Evolutionary conservation across 2,113 vertebrate genomes (phyloP).

Genomic region (Tyto alba): DNA sequence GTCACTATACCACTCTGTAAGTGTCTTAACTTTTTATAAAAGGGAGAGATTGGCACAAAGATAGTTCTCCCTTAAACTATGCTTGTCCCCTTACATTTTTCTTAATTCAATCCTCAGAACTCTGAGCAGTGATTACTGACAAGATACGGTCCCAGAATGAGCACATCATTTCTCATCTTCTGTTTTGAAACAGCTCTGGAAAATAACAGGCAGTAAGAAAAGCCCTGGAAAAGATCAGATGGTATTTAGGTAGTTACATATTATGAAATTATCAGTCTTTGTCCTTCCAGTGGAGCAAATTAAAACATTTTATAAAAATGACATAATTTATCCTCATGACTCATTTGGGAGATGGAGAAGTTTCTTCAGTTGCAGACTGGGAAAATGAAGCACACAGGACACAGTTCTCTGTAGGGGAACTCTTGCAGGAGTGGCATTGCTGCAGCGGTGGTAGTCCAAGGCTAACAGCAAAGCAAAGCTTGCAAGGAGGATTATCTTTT

Average conservation of each 20-base stretch:
- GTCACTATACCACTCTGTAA: background rate
- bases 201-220: background rate
- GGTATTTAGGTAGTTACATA: background rate
- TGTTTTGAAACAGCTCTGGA: background rate
- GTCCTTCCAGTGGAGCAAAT: constrained; percentile 17
- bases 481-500: background rate
- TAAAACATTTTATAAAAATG: constrained; percentile 12
- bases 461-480: background rate
- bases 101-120: background rate
- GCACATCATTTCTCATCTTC: background rate
- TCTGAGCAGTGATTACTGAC: background rate
- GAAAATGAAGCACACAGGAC: background rate
- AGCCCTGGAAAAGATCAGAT: background rate
- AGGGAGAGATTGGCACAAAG: background rate
- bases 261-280: background rate
- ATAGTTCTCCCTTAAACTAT: background rate
- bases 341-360: background rate
- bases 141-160: background rate
- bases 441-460: background rate
- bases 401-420: background rate
- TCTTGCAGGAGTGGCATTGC: background rate
- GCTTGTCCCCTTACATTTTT: background rate
- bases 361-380: background rate
- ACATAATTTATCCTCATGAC: background rate
- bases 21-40: background rate